Evolutionary conservation across 2,797 vertebrate species (phyloP), one percentile per base, ranked within the genome.

Genomic region (Sebastes trivittatus): DNA sequence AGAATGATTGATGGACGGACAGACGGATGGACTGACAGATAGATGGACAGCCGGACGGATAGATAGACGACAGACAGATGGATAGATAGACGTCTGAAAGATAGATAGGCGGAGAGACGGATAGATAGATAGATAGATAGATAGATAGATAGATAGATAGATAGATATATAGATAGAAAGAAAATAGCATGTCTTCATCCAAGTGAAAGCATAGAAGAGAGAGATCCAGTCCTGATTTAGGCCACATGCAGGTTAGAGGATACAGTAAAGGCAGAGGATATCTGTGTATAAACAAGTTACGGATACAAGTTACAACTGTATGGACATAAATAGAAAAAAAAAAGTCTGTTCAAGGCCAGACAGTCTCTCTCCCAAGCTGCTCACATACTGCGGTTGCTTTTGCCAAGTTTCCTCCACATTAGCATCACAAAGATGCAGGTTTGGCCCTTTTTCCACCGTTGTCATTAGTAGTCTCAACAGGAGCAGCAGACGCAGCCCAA

Each of bases 381-480:
- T 86, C 73, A 63, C 67, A 81, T 62, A 87, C 74, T 85, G 82
- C 75, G 58, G 58, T 66, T 71, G 46, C 49, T 81, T 82, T 90
- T 87, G 72, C 88, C 58, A 67, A 75, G 36, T 90, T 72, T 90
- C 81, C 67, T 22, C 65, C 22, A 70, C 34, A 94, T 95, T 95
- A 91, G 81, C 94, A 95, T 95, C 77, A 94, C 88, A 94, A 95
- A 93, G 88, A 77, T 16, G 22, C 42, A 77, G 59, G 42, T 76
- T 90, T 87, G 80, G 66, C 82, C 75, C 63, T 62, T 82, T 88
- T 76, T 86, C 82, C 75, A 74, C 60, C 65, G 32, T 71, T 59
- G 20, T 81, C 82, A 93, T 95, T 95, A 94, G 93, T 92, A 95
- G 92, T 94, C 94, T 67, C 42, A 80, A 81, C 88, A 92, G 87